Evolutionary conservation across 2,797 vertebrate species (phyloP).

Genomic region (Phylloscopus collybita): DNA sequence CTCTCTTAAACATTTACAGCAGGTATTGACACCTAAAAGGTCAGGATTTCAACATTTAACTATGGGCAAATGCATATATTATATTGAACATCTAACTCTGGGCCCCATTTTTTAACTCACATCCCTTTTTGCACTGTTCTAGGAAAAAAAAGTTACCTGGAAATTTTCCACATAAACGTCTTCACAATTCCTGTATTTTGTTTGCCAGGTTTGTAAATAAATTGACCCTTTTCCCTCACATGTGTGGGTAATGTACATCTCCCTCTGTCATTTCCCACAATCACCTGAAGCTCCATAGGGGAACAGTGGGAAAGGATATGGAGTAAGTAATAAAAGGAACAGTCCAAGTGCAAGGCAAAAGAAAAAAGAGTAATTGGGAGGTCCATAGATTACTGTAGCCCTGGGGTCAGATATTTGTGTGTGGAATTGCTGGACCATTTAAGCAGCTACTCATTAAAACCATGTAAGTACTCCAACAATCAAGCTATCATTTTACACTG

Average conservation of each 20-base stretch:
- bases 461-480: conserved; percentile 19
- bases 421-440: conserved; percentile 35
- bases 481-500: conserved; percentile 21
- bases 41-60: conserved; percentile 68
- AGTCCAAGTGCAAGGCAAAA: neutral
- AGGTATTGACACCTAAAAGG: conserved; percentile 74
- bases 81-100: neutral
- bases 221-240: conserved; percentile 45
- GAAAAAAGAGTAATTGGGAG: conserved; percentile 32
- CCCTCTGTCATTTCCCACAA: neutral
- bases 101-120: neutral
- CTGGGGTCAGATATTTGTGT: conserved; percentile 52
- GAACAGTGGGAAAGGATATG: neutral
- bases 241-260: neutral
- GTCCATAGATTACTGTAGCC: conserved; percentile 44
- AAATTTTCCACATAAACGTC: conserved; percentile 54
- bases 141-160: conserved; percentile 35
- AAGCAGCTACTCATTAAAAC: conserved; percentile 53
- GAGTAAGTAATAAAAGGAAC: conserved; percentile 27
- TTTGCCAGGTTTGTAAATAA: conserved; percentile 62
- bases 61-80: conserved; percentile 47
- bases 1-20: conserved; percentile 72
- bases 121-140: conserved; percentile 18
- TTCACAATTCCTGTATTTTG: conserved; percentile 38
- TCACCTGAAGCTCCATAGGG: neutral